phyloP scores from a whole-genome alignment of 2,797 vertebrate species.

The Enoplosus armatus region DNA sequence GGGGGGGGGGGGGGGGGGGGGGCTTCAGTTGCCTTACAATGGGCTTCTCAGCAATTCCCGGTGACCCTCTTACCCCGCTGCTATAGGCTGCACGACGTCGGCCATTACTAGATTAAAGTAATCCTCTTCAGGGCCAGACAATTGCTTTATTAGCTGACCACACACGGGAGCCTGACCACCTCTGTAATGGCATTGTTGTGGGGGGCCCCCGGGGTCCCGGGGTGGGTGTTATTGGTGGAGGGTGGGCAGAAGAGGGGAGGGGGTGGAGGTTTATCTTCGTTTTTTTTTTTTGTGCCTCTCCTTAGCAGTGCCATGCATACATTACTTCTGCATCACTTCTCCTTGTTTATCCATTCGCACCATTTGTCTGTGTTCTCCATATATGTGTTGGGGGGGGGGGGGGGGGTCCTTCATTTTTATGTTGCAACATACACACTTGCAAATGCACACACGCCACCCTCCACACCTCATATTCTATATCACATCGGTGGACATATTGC shows the following conservation, averaged over 20 bases:
- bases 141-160: conserved; percentile 87
- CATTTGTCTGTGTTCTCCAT: conserved; percentile 31
- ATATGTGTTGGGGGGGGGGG: conserved; percentile 10
- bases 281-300: conserved; percentile 32
- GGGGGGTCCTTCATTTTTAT: not conserved
- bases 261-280: conserved; percentile 9
- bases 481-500: conserved; percentile 27
- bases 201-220: conserved; percentile 55
- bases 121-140: conserved; percentile 85
- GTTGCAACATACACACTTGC: not conserved
- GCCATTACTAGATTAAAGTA: conserved; percentile 88
- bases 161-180: conserved; percentile 81
- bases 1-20: not conserved
- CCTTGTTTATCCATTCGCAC: conserved; percentile 23
- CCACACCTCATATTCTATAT: not conserved
- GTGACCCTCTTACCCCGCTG: conserved; percentile 70
- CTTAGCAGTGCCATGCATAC: conserved; percentile 53
- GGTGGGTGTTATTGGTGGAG: conserved; percentile 41
- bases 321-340: conserved; percentile 30
- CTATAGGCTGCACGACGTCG: conserved; percentile 67
- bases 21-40: conserved; percentile 61
- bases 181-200: conserved; percentile 81
- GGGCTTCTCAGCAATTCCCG: conserved; percentile 62
- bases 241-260: conserved; percentile 8
- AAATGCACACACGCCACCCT: conserved; percentile 3